Evolutionary conservation across 2,113 vertebrate species (phyloP), one percentile per base, ranked within the genome.

Genomic region (Mirounga angustirostris): DNA sequence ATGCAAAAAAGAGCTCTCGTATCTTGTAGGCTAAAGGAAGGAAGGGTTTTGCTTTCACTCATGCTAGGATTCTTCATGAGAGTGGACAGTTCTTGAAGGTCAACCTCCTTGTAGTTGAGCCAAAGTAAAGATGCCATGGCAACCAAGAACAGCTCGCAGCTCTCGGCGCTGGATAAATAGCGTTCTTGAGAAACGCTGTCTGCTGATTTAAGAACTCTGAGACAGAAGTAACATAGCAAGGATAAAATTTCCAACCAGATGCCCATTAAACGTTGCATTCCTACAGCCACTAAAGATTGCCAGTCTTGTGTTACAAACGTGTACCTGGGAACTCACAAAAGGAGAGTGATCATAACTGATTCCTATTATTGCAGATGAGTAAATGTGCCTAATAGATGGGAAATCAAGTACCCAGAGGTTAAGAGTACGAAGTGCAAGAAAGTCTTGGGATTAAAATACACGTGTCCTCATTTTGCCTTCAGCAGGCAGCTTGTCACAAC

Each of bases 321-420:
- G 5, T 2, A 24, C 11, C 0, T 36, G 19, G 18, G 1, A 52
- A 18, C 36, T 46, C 18, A 19, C 52, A 59, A 19, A 71, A 71
- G 19, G n/a, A 1, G 4, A 22, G 18, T 21, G 19, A 10, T 19
- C n/a, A 30, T 10, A 40, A 61, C 30, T 24, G 33, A 61, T 50
- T 12, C 1, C 5, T 2, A 1, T 22, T 2, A 4, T 24, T 5
- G 13, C 24, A 10, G 9, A 4, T 0, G 3, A 33, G 40, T 30
- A 33, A 19, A 18, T 24, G 19, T 6, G 33, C 12, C 4, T 43
- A 5, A 30, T 1, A 7, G 22, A 43, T 28, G 59, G 40, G 28
- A 30, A 11, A 15, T 18, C 13, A 43, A n/a, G 59, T 3, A 52
- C 30, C 30, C 15, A 19, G 33, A 63, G 56, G 30, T 26, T 50